Evolutionary conservation across 2,888 invertebrate species (phyloP), one percentile per base, ranked within the genome.

Genomic region (Aphidoletes aphidimyza): DNA sequence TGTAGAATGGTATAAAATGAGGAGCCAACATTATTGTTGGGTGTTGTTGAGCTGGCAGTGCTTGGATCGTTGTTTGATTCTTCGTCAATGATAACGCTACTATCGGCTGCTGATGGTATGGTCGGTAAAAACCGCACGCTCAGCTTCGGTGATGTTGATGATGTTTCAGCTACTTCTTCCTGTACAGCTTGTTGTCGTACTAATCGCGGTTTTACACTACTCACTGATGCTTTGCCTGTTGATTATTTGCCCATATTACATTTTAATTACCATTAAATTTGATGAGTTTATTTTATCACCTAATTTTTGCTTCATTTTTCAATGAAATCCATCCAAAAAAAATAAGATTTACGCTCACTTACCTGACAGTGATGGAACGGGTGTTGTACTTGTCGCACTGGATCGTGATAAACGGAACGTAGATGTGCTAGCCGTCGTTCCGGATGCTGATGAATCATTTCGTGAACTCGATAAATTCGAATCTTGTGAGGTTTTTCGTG

Each of bases 401-500:
- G 96, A 96, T 84, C 97, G 92, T 14, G 97, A 96, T 88, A 96
- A 93, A 86, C 97, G 92, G 94, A 97, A 97, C 85, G 97, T 96
- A 87, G 96, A 95, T 26, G 97, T 97, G 87, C 95, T 96, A 83
- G 96, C 96, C 0, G 96, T 96, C 26, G 96, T 96, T 37, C 96
- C 96, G 8, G 97, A 96, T 0, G 96, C 96, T 0, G 96, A 96
- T 19, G 97, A 97, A 90, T 97, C 97, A 90, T 97, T 97, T 84
- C 97, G 92, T 34, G 97, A 97, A 87, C 95, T 96, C 83, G 96
- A 96, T 86, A 97, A 91, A 90, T 96, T 97, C 6, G 97, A 97
- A 89, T 97, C 97, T 89, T 97, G 97, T 17, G 96, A 96, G 0
- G 97, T 96, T 90, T 97, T 97, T 84, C 97, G 92, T n/a, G 96